Evolutionary conservation across 2,797 vertebrate species (phyloP), one percentile per base, ranked within the genome.

Genomic region (Glossophaga mutica): DNA sequence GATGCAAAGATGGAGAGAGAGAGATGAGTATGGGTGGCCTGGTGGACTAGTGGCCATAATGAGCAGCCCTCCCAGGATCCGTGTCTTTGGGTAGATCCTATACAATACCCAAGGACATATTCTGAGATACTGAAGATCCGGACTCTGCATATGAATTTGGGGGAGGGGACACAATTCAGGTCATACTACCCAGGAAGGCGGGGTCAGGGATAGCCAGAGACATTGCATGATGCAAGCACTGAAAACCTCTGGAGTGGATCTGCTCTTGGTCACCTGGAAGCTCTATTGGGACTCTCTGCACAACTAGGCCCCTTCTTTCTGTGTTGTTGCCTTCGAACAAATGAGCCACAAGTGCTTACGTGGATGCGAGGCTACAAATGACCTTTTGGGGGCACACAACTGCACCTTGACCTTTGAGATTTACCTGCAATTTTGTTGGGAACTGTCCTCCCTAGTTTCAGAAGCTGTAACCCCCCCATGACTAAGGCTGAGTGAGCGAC

Each of bases 41-140:
- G 5, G 34, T 9, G 0, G 15, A 18, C 71, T 3, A 34, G 24
- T 22, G 15, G 26, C 9, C 24, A 39, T 42, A 10, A 1, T 6
- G 24, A 59, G 21, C 26, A 79, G 18, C 26, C 26, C 10, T 9
- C 32, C 29, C 12, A 18, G 87, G 7, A 39, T 24, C 44, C 4
- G 2, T 14, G 68, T 42, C 50, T 39, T 55, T 39, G 44, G 9
- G 44, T 22, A 55, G 76, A 21, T 78, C n/a, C 6, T 34, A 15
- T 5, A 14, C 2, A 8, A 52, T 24, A 52, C n/a, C 48, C 50
- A 37, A 55, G 48, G 22, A 55, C 7, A 59, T 12, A 9, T 71
- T 34, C 87, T 78, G 22, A 62, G 29, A 6, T 39, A 11, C n/a
- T 82, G 29, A 44, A 26, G 82, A 22, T 74, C 65, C 82, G 39